phyloP scores from a whole-genome alignment of 1,140 invertebrate genomes.

The Zophobas atratus region DNA sequence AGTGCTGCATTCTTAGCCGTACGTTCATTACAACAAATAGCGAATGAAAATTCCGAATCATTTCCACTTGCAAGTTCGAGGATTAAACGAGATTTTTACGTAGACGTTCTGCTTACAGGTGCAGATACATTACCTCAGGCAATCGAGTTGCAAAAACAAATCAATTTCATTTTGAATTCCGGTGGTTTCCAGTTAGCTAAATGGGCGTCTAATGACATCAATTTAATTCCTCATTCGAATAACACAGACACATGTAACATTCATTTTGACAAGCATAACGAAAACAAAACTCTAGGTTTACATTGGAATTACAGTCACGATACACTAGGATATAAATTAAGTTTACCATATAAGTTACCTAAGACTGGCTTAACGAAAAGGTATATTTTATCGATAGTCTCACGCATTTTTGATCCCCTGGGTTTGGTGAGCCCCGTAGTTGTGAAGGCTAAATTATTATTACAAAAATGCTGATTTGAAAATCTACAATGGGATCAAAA shows the following conservation, averaged over 20 bases:
- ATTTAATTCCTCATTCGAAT: neutral
- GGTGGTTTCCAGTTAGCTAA: slow-evolving; percentile 52
- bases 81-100: too few relatives aligned
- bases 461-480: slow-evolving; percentile 61
- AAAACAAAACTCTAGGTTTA: slow-evolving; percentile 41
- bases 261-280: neutral
- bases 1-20: too few relatives aligned
- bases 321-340: slow-evolving; percentile 4
- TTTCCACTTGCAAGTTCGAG: too few relatives aligned
- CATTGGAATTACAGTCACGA: slow-evolving; percentile 21
- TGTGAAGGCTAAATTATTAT: slow-evolving; percentile 57
- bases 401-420: slow-evolving; percentile 63
- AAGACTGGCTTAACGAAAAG: slow-evolving; percentile 28
- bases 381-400: slow-evolving; percentile 21
- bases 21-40: neutral
- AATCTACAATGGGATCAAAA: slow-evolving; percentile 63
- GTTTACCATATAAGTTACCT: neutral
- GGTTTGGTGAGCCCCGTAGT: slow-evolving; percentile 61
- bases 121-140: slow-evolving; percentile 51
- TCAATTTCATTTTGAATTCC: slow-evolving; percentile 29
- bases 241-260: neutral
- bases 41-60: too few relatives aligned
- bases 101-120: slow-evolving; percentile 50
- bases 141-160: slow-evolving; percentile 13
- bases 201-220: slow-evolving; percentile 47